Percentiles rank a stretch among this genome's conserved stretches.
These are phyloP conservation scores for Leptobrachium ailaonicum DNA, from an alignment of 2,113 vertebrate species.

Conservation along the genomic window DNA sequence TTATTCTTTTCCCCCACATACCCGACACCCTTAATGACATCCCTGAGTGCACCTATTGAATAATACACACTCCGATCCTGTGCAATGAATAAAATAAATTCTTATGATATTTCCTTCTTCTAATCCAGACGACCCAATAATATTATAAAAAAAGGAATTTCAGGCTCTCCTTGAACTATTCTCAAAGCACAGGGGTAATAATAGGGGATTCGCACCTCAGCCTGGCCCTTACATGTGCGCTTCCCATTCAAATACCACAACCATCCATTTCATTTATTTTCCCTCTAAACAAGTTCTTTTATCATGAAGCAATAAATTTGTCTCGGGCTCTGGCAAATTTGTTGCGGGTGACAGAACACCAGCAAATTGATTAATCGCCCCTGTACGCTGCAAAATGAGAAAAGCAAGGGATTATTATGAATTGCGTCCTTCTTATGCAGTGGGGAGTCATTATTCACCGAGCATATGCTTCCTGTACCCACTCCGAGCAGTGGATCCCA, in stretches of 20 bases:
- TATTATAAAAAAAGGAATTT: conserved; percentile 25
- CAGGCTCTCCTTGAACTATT: conserved; percentile 52
- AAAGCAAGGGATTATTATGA: conserved; percentile 89
- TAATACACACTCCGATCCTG: background rate
- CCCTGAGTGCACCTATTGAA: background rate
- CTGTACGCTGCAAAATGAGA: conserved; percentile 82
- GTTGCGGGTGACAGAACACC: conserved; percentile 84
- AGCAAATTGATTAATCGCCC: conserved; percentile 87
- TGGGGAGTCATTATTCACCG: conserved; percentile 85
- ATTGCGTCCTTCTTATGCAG: conserved; percentile 84
- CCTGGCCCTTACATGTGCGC: conserved; percentile 69
- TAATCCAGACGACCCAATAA: background rate
- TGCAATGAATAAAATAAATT: background rate
- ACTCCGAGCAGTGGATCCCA: conserved; percentile 79
- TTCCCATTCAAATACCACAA: conserved; percentile 71
- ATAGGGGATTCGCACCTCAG: conserved; percentile 60
- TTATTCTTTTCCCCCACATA: too few species aligned
- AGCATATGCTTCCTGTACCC: conserved; percentile 78
- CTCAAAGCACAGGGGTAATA: conserved; percentile 52
- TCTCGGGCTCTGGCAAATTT: conserved; percentile 82
- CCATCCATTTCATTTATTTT: conserved; percentile 85
- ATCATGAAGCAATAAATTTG: conserved; percentile 90
- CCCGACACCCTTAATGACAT: too few species aligned
- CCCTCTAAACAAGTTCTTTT: conserved; percentile 86
- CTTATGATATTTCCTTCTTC: background rate